Evolutionary conservation across 2,888 invertebrate species (phyloP), one percentile per base, ranked within the genome.

Genomic region (Acleris sparsana): DNA sequence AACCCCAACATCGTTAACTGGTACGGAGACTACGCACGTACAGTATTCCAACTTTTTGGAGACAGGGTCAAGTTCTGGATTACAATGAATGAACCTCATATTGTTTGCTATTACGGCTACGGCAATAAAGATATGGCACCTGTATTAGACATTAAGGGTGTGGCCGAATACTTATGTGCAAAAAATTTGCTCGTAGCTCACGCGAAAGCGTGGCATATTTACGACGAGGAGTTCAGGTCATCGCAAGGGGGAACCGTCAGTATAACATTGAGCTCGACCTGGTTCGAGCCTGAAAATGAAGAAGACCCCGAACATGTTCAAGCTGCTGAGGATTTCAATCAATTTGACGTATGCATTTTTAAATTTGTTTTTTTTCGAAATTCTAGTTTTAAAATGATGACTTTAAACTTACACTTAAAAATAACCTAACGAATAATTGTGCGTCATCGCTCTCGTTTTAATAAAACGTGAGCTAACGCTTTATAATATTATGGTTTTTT

Each of bases 111-210:
- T 13, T 69, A 74, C 2, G 93, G 92, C 0, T 94, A 94, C 73
- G 90, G 90, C 1, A 71, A 64, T 18, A 75, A 67, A 1, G 52
- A 62, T 4, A 73, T 71, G 60, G 82, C 85, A 6, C 86, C 86
- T 4, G 78, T 79, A 67, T 58, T 88, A 1, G 77, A 87, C 55
- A 79, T 83, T 2, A 76, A 86, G 1, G 93, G 92, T 7, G 72
- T 89, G n/a, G 92, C 84, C 0, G 91, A 90, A 46, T 93, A 93
- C 70, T 72, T 92, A 60, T 93, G 93, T 68, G 82, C 84, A 22
- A 89, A 92, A 70, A 88, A 88, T 25, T 80, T 94, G 46, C 75
- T 93, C 0, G 72, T 86, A 51, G 94, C 95, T 1, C 95, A 96
- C 77, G 89, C 90, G 11, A 78, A 75, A 13, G 84, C 83, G 3